phyloP scores from a whole-genome alignment of 2,888 invertebrate species.

The Anoncus sp. region DNA sequence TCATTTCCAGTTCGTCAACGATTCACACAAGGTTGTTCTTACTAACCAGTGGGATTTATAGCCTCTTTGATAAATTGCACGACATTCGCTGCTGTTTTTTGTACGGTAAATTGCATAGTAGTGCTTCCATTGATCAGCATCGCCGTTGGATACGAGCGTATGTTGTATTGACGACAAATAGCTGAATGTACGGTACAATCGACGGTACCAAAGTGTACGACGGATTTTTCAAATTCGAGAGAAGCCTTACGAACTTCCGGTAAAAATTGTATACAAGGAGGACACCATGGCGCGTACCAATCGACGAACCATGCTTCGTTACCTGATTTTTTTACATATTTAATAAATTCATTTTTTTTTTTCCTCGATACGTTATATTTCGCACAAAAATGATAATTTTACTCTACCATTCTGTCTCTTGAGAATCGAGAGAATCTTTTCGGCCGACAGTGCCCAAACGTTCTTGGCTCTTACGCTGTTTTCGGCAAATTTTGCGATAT shows the following conservation, averaged over 20 bases:
- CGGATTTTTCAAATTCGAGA: constrained; percentile 83
- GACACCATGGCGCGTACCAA: constrained; percentile 92
- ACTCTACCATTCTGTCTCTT: constrained; percentile 75
- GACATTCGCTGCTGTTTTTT: constrained; percentile 86
- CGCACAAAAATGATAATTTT: too few relatives aligned
- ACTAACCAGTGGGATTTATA: constrained; percentile 84
- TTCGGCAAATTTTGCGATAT: constrained; percentile 87
- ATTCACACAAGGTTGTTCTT: not conserved
- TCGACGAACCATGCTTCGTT: constrained; percentile 87
- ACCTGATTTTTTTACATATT: constrained; percentile 58
- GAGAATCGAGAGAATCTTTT: constrained; percentile 86
- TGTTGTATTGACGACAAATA: constrained; percentile 86
- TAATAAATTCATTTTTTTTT: not conserved
- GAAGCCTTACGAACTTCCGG: constrained; percentile 89
- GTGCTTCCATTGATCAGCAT: constrained; percentile 87
- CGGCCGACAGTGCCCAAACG: constrained; percentile 87
- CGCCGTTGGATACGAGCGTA: constrained; percentile 89
- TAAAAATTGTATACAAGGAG: constrained; percentile 89
- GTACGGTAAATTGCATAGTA: constrained; percentile 85
- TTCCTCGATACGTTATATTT: too few relatives aligned
- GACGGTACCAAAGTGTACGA: constrained; percentile 87
- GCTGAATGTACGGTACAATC: constrained; percentile 87
- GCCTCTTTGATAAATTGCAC: constrained; percentile 87
- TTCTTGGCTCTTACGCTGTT: constrained; percentile 86
- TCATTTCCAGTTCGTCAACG: not conserved